phyloP scores from a whole-genome alignment of 2,113 vertebrate genomes.

The Laticauda laticaudata region DNA sequence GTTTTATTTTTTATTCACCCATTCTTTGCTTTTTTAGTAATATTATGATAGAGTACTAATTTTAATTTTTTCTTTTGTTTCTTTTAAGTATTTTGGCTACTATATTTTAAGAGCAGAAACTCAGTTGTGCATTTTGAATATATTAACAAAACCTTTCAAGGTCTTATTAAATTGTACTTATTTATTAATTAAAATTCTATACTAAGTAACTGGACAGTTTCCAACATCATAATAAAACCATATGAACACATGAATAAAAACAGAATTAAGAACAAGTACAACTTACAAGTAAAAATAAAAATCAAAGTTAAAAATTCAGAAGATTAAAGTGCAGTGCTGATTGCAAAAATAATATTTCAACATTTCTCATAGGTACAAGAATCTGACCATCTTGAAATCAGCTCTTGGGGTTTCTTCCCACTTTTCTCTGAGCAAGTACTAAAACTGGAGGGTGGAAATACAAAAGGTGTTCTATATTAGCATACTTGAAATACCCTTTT shows the following conservation, averaged over 20 bases:
- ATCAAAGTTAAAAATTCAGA: background rate
- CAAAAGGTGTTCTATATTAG: background rate
- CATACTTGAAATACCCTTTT: too few species aligned
- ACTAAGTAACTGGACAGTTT: background rate
- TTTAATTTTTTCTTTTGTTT: background rate
- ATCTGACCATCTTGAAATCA: background rate
- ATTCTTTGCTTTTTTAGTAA: background rate
- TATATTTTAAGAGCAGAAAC: background rate
- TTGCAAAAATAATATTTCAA: background rate
- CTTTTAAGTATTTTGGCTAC: background rate
- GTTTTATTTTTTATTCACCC: too few species aligned
- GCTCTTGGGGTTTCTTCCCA: background rate
- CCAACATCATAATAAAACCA: background rate
- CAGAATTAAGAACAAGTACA: background rate
- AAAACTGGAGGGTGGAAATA: background rate
- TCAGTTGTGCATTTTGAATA: background rate
- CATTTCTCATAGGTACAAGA: background rate
- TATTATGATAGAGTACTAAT: background rate
- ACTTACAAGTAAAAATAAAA: background rate
- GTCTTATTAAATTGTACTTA: background rate
- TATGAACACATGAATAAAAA: background rate
- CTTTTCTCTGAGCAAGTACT: background rate
- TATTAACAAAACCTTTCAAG: background rate
- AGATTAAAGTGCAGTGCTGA: background rate
- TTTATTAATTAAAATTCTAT: background rate